These are phyloP conservation scores for Leptopterna dolabrata DNA, from an alignment of 2,888 invertebrate genomes.

Conservation along the genomic window DNA sequence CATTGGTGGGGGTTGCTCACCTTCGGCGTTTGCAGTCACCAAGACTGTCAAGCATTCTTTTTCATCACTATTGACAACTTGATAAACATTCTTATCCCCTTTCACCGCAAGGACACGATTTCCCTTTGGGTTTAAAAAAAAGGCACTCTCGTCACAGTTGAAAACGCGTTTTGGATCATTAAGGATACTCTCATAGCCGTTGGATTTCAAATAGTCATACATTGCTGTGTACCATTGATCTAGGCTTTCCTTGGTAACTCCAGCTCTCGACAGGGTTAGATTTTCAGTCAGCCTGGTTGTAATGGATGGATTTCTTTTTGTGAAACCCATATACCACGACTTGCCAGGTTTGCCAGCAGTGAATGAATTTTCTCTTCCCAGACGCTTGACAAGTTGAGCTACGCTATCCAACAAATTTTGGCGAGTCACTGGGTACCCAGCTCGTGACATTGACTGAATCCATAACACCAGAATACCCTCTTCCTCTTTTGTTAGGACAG, in stretches of 20 bases:
- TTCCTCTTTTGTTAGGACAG: too few species aligned
- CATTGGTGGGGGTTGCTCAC: too few species aligned
- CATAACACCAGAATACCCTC: slow-evolving; percentile 50
- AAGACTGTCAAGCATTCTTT: too few species aligned
- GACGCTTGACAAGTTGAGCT: too few species aligned
- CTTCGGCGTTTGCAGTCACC: too few species aligned
- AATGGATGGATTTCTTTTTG: slow-evolving; percentile 57
- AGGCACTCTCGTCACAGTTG: too few species aligned
- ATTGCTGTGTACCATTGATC: slow-evolving; percentile 58
- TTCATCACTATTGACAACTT: too few species aligned
- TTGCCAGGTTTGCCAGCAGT: slow-evolving; percentile 59
- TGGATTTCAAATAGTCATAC: slow-evolving; percentile 56
- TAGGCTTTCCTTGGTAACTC: slow-evolving; percentile 54
- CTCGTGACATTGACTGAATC: slow-evolving; percentile 35
- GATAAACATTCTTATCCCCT: too few species aligned
- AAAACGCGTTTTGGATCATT: too few species aligned
- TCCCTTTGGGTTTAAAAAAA: too few species aligned
- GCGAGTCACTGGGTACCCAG: slow-evolving; percentile 55
- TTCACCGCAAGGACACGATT: too few species aligned
- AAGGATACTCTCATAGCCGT: slow-evolving; percentile 49
- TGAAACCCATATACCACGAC: slow-evolving; percentile 58
- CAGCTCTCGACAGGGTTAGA: slow-evolving; percentile 53
- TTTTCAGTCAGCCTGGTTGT: slow-evolving; percentile 60
- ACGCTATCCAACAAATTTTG: slow-evolving; percentile 58
- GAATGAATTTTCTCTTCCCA: too few species aligned